phyloP scores from a whole-genome alignment of 2,113 vertebrate species.

The Peromyscus maniculatus region DNA sequence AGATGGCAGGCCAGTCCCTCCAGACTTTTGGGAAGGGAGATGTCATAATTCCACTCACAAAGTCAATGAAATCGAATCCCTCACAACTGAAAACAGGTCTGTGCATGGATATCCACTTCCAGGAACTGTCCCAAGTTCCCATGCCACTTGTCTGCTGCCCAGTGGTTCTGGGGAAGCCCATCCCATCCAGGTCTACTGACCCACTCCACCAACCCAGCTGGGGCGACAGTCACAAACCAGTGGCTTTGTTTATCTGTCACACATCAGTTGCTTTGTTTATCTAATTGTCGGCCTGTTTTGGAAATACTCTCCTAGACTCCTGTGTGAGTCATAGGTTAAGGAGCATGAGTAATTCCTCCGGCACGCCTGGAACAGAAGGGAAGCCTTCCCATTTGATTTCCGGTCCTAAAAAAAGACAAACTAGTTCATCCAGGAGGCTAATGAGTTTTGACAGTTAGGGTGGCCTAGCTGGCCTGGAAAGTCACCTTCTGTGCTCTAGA shows the following conservation, averaged over 20 bases:
- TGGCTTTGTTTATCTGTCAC: constrained; percentile 76
- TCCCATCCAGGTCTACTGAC: not conserved
- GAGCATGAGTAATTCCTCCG: constrained; percentile 86
- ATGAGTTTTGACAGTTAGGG: constrained; percentile 77
- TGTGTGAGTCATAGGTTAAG: constrained; percentile 87
- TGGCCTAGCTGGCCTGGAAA: constrained; percentile 76
- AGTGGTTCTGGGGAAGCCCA: not conserved
- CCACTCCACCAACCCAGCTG: not conserved
- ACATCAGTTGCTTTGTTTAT: constrained; percentile 77
- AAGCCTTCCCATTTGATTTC: constrained; percentile 88
- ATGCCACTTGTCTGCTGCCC: not conserved
- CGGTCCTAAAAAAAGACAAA: constrained; percentile 86
- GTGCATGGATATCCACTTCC: not conserved
- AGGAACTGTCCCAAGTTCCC: constrained; percentile 9
- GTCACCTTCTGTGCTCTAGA: constrained; percentile 2
- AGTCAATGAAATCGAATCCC: constrained; percentile 8
- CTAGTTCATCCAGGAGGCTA: constrained; percentile 81
- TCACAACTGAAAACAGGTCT: not conserved
- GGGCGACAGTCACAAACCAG: constrained; percentile 57
- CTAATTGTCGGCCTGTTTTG: constrained; percentile 81
- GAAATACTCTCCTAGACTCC: constrained; percentile 86
- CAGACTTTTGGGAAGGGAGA: not conserved
- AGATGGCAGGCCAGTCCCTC: not conserved
- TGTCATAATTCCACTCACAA: not conserved
- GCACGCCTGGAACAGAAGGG: constrained; percentile 84